Evolutionary conservation across 2,113 vertebrate genomes (phyloP), one percentile per base, ranked within the genome.

Genomic region (Dinomys branickii): DNA sequence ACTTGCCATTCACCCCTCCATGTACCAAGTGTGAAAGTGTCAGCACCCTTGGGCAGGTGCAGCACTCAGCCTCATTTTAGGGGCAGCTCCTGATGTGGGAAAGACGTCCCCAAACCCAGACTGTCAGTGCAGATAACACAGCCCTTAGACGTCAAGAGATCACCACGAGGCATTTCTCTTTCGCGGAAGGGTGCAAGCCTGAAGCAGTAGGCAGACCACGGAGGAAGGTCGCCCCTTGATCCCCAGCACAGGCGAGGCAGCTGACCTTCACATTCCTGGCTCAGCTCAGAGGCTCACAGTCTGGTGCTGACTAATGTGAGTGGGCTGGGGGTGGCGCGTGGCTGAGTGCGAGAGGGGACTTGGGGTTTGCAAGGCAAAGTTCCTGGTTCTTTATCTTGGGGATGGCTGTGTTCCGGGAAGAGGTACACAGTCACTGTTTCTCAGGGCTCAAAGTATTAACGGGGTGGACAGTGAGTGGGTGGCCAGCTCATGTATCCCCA

Each of bases 311-410:
- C 63, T 35, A 9, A 73, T 8, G 67, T 1, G 3, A 6, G 9
- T 38, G n/a, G 69, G 69, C 69, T 11, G 71, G 67, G 63, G 20
- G 6, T 11, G 71, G 38, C 13, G 19, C 24, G 3, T 12, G 22
- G 41, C 41, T 26, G 11, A 13, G 71, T 1, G 13, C 1, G 22
- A 0, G 65, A 19, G 16, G 41, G 41, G n/a, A 4, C 69, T 1
- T 41, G n/a, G 65, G n/a, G 19, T 12, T 10, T 8, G 26, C 2
- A 1, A 38, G 16, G 20, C 67, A 8, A 35, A 41, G 69, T 71
- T 7, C 69, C 19, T 11, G 69, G 19, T 9, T 71, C 61, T 63
- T 30, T 10, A 41, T 4, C 38, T 26, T 26, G 38, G 22, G 11
- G 38, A 44, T 10, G 0, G 71, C 22, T 2, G 38, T 28, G 41